A percentile compares a stretch with the other conserved stretches of the same genome.
Conservation (phyloP, 1,140 invertebrate genomes). For the Heterodera schachtii region DNA sequence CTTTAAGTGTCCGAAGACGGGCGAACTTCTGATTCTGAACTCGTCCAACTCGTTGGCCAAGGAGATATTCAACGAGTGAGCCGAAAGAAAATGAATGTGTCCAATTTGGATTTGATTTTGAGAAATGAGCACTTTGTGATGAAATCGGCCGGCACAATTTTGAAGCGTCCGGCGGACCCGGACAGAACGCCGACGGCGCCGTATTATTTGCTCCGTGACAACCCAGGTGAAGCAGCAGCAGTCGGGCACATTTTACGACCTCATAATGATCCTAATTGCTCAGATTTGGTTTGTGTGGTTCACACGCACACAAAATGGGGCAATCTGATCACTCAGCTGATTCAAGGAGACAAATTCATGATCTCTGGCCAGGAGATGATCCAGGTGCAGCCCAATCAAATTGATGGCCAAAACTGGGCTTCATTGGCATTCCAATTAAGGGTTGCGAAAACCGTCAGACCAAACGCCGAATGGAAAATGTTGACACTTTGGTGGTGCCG, state of each 20-base stretch:
- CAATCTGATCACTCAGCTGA: conserved; percentile 14
- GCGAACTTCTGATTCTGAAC: neutral
- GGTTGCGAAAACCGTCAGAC: conserved; percentile 6
- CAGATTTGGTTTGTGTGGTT: conserved; percentile 2
- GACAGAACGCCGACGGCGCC: neutral
- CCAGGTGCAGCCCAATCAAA: neutral
- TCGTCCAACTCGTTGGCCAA: neutral
- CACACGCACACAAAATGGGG: conserved; percentile 13
- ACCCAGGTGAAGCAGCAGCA: neutral
- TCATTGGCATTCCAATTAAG: neutral
- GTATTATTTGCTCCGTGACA: neutral
- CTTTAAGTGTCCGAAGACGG: neutral
- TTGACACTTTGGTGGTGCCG: neutral
- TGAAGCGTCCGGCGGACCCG: neutral
- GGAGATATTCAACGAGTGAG: neutral
- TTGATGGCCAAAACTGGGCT: neutral
- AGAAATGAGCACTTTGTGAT: neutral
- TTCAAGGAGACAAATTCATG: conserved; percentile 1
- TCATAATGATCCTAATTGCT: neutral
- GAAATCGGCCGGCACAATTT: neutral
- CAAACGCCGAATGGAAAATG: conserved; percentile 12
- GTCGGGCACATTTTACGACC: neutral
- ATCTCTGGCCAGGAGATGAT: neutral
- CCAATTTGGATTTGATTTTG: neutral
- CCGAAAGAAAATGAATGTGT: neutral